Percentiles rank a stretch among this genome's conserved stretches.
These are phyloP conservation scores for Haemorhous mexicanus DNA, from an alignment of 2,113 vertebrate genomes.

Conservation along the genomic window DNA sequence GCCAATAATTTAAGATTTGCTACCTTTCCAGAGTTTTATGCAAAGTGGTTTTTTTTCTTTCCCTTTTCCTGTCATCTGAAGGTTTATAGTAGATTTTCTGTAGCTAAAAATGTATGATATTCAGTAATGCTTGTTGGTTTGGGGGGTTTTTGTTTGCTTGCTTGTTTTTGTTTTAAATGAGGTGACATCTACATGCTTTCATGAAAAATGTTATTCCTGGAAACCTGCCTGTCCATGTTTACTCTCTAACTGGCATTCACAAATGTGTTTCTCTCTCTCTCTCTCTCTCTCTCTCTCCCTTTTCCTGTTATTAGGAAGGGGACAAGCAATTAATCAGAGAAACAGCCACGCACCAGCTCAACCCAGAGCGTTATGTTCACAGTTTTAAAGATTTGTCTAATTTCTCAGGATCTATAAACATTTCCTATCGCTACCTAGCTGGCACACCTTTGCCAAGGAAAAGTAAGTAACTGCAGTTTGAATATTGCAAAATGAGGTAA, in stretches of 20 bases:
- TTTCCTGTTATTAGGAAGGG: conserved; percentile 79
- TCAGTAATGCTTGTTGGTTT: background rate
- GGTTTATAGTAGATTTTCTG: background rate
- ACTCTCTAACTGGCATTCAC: conserved; percentile 13
- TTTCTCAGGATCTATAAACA: conserved; percentile 93
- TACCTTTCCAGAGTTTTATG: background rate
- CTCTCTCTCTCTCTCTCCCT: conserved; percentile 13
- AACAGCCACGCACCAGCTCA: conserved; percentile 83
- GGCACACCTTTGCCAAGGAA: conserved; percentile 89
- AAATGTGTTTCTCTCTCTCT: conserved; percentile 40
- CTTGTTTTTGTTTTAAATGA: background rate
- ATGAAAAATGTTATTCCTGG: background rate
- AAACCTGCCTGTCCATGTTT: background rate
- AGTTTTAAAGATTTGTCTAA: conserved; percentile 91
- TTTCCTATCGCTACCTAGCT: conserved; percentile 93
- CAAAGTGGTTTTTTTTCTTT: background rate
- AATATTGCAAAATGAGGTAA: background rate
- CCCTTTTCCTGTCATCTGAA: background rate
- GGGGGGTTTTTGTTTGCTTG: background rate
- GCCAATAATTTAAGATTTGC: background rate
- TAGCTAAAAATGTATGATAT: background rate
- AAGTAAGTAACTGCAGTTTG: conserved; percentile 77
- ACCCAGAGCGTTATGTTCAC: conserved; percentile 87
- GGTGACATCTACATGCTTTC: background rate
- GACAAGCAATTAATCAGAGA: conserved; percentile 89